Evolutionary conservation across 2,797 vertebrate genomes (phyloP), one percentile per base, ranked within the genome.

Genomic region (Sebastes jordani): DNA sequence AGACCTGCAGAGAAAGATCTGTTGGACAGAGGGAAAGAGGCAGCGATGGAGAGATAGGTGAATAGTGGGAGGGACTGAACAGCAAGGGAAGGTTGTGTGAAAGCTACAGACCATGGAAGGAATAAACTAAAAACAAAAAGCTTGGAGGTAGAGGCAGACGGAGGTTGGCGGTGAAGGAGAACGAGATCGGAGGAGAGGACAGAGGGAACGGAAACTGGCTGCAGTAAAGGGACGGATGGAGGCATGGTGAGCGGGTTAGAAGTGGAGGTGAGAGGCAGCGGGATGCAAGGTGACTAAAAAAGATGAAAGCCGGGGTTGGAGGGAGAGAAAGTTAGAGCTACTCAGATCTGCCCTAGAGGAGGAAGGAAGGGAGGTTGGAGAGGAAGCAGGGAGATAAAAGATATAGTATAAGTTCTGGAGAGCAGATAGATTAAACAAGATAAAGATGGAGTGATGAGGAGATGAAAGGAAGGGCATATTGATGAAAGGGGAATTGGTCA

Each of bases 1-100:
- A 85, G 81, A 85, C 90, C 87, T 89, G 86, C 89, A 81, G 92
- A 90, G 91, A 89, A 67, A 89, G 89, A 88, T 85, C 87, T 89
- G 91, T 76, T 87, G 79, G 88, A 84, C 88, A 88, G 89, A 72
- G 82, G 88, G 86, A 86, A 77, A 46, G 71, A 89, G 75, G 86
- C 70, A 86, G 76, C 70, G 80, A 84, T 74, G 56, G 74, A 85
- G 76, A 78, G 84, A 87, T 29, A 76, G 86, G 72, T 90, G 89
- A 80, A 74, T 34, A 85, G 66, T 70, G 76, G 85, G 84, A 88
- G 77, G 86, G 78, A 81, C 69, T 23, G 75, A 88, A 80, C 36
- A 72, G 25, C 27, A 67, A 69, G 1, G 7, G 14, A 86, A 71
- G 71, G 68, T 71, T 85, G 72, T 59, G 74, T 38, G 23, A 71